Base-by-base conservation (phyloP, 2,888 invertebrate genomes). In the Meiosimyza platycephala region DNA sequence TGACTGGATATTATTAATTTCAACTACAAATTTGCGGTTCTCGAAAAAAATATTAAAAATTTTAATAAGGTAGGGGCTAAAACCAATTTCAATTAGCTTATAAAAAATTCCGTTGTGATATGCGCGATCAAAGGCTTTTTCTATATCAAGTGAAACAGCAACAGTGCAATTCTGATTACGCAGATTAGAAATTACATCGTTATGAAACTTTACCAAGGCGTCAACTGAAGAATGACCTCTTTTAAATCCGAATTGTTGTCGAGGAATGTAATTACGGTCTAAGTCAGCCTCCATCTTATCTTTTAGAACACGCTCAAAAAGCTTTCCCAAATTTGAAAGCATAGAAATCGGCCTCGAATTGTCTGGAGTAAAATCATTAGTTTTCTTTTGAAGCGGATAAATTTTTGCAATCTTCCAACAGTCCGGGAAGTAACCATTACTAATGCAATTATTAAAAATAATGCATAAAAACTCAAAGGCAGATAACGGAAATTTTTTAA, bases 181-280 rank as follows among this genome's bases (percentile, higher is more conserved):
- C 7, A 76, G 54, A 33, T 73, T 74, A 1, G 12, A n/a, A 2
- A 59, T 72, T 12, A 76, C 51, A 47, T 73, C 74, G n/a, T 48
- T 71, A 18, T 75, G 73, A 13, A 76, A 63, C 64, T 76, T 75
- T 2, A 75, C 54, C 2, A 75, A 71, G 0, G 71, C 71, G 12
- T 76, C 71, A 0, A 51, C 47, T 5, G 71, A 71, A 2, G 71
- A 76, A 13, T 69, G 74, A 1, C 52, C 33, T 51, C 6, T 28
- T n/a, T 66, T 55, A 13, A 76, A 76, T 1, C 73, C 76, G 33
- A 76, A 73, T 62, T 76, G 73, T 6, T 50, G 50, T 22, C 67
- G 48, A 0, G 73, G 59, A 4, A 76, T 63, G 11, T 57, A 60
- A 16, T 73, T 60, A 48, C 69, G 57, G 5, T 50, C 50, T 13